These are phyloP conservation scores for Mus pahari DNA, from an alignment of 2,113 vertebrate species.

Conservation along the genomic window DNA sequence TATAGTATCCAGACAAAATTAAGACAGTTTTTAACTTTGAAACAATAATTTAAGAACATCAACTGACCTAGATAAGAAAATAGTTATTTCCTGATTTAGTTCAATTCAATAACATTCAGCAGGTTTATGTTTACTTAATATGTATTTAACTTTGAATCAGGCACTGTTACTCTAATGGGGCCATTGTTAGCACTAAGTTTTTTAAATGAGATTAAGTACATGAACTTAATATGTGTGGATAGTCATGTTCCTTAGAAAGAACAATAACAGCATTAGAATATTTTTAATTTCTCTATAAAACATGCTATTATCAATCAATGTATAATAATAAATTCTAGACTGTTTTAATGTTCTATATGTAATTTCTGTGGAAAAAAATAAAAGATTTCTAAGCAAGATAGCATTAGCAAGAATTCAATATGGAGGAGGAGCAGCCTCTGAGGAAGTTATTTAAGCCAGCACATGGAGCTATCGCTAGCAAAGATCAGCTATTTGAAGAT, in stretches of 20 bases:
- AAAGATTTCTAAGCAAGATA: conserved; percentile 19
- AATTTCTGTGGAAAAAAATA: not conserved
- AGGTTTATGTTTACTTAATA: conserved; percentile 21
- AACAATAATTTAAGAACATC: not conserved
- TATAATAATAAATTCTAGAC: not conserved
- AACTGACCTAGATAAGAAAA: not conserved
- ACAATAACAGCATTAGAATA: not conserved
- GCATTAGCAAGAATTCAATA: not conserved
- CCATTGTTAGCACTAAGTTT: not conserved
- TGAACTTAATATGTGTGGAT: not conserved
- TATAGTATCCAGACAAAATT: not conserved
- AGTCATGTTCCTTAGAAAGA: not conserved
- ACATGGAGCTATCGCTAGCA: not conserved
- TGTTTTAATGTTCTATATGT: not conserved
- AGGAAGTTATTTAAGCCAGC: not conserved
- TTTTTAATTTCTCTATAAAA: conserved; percentile 21
- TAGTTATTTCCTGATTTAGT: not conserved
- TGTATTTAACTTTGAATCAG: not conserved
- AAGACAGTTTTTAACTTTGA: conserved; percentile 43
- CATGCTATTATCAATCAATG: not conserved
- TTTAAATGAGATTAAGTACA: not conserved
- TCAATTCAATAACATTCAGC: not conserved
- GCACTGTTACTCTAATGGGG: not conserved
- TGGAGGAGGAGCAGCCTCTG: not conserved
- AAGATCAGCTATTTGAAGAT: not conserved